phyloP scores from a whole-genome alignment of 2,888 invertebrate genomes.

The Zaprionus obscuricornis region DNA sequence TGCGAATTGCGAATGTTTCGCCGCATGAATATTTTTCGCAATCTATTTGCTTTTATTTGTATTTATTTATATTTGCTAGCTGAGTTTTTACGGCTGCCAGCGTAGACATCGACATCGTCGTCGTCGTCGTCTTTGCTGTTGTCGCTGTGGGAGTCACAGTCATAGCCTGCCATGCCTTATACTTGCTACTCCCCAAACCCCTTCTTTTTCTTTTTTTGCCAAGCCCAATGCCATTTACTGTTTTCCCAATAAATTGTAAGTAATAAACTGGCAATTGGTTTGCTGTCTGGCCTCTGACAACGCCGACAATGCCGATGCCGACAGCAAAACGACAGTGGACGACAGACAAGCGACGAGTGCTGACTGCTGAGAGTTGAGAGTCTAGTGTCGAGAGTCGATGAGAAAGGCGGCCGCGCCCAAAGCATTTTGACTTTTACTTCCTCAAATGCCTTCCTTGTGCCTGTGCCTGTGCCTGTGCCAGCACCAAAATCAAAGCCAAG shows the following conservation, averaged over 20 bases:
- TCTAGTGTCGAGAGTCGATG: conserved; percentile 22
- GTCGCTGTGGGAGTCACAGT: conserved; percentile 25
- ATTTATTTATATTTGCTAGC: conserved; percentile 67
- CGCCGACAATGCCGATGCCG: conserved; percentile 13
- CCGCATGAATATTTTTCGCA: conserved; percentile 61
- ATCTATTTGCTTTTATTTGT: conserved; percentile 65
- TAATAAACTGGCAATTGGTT: conserved; percentile 78
- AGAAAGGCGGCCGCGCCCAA: conserved; percentile 59
- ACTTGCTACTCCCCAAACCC: neutral
- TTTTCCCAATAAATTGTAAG: conserved; percentile 72
- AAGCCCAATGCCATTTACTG: conserved; percentile 45
- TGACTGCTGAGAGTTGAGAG: too few species aligned
- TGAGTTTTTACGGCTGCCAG: conserved; percentile 61
- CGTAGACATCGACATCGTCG: conserved; percentile 1
- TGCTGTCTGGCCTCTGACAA: conserved; percentile 62
- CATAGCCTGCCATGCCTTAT: neutral
- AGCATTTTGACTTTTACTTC: conserved; percentile 67
- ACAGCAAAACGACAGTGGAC: conserved; percentile 6
- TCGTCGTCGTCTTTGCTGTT: neutral
- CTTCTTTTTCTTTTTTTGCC: neutral
- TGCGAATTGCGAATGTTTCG: conserved; percentile 41
- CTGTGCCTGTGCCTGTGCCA: too few species aligned
- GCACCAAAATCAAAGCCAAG: conserved; percentile 57
- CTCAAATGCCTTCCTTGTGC: conserved; percentile 20
- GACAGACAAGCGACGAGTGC: neutral